Evolutionary conservation across 2,113 vertebrate genomes (phyloP), one percentile per base, ranked within the genome.

Genomic region (Ceyx cyanopectus): DNA sequence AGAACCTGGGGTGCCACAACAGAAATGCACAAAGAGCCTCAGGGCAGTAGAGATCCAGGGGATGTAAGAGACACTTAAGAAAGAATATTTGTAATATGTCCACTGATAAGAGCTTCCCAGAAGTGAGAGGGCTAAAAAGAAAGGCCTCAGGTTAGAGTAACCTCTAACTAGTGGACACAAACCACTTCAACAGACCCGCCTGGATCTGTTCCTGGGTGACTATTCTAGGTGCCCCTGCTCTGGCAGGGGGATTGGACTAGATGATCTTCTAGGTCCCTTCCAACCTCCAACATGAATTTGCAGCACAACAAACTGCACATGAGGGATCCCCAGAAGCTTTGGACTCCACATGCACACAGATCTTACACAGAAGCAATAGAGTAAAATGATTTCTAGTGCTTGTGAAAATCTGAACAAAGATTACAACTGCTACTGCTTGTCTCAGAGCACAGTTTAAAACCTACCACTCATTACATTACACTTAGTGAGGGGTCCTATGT

Each of bases 1-100:
- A 68, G 2, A 6, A 73, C 5, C 14, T 40, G 8, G 11, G 5
- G 1, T 77, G 13, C 13, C 61, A 63, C 32, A 77, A 43, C 0
- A 58, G 65, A 85, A 79, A 82, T 13, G 24, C 12, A 21, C 10
- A 41, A 34, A 40, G 41, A 60, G 12, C 2, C 8, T 8, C 21
- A 66, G 13, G 11, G 30, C 32, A 66, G 54, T 56, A 61, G 10
- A 72, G 21, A 86, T 22, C 9, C 27, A 70, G 27, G 8, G 70
- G 9, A 24, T 60, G 3, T 15, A 82, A 37, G 4, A 14, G 12
- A 51, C 82, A n/a, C 30, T 16, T 48, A 40, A 65, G 19, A 75
- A 56, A 72, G 19, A 3, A 8, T 58, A 10, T 26, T 15, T 65
- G 30, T 40, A 63, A 6, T 46, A 11, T 70, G 6, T 40, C 12